Evolutionary conservation across 1,140 invertebrate genomes (phyloP).

Genomic region (Charaxes varanes): DNA sequence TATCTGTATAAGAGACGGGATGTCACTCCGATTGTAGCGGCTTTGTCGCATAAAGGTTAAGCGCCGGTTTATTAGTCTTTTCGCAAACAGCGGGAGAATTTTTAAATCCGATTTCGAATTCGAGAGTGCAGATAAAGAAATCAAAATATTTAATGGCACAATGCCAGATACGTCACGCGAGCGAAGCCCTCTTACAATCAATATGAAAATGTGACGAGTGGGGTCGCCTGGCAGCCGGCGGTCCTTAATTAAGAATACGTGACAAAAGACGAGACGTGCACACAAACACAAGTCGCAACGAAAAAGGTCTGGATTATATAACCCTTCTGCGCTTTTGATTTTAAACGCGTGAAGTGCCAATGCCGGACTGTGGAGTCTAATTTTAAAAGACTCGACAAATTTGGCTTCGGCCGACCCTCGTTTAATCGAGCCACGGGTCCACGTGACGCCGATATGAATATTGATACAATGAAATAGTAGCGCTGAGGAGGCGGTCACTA

Average conservation of each 20-base stretch:
- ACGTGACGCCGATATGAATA: constrained; percentile 65
- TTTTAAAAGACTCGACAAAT: constrained; percentile 70
- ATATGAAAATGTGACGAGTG: constrained; percentile 67
- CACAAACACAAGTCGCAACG: constrained; percentile 61
- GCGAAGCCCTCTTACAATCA: constrained; percentile 51
- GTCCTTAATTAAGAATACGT: constrained; percentile 75
- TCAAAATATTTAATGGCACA: constrained; percentile 39
- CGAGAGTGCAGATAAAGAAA: constrained; percentile 24
- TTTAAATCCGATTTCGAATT: constrained; percentile 15
- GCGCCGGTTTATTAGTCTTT: constrained; percentile 67
- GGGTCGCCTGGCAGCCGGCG: constrained; percentile 56
- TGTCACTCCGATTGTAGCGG: constrained; percentile 69
- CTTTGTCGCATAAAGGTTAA: constrained; percentile 68
- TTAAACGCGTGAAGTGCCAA: constrained; percentile 67
- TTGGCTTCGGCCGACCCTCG: constrained; percentile 64
- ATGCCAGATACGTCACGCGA: constrained; percentile 28
- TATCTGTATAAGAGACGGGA: constrained; percentile 58
- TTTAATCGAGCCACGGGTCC: constrained; percentile 55
- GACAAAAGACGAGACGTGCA: constrained; percentile 73
- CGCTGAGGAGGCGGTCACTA: constrained; percentile 55
- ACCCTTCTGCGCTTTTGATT: constrained; percentile 73
- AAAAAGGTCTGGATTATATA: constrained; percentile 72
- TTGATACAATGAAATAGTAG: constrained; percentile 69
- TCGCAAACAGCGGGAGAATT: constrained; percentile 57
- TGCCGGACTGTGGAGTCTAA: constrained; percentile 58